Evolutionary conservation across 2,888 invertebrate species (phyloP), one percentile per base, ranked within the genome.

Genomic region (Sussaba pulchella): DNA sequence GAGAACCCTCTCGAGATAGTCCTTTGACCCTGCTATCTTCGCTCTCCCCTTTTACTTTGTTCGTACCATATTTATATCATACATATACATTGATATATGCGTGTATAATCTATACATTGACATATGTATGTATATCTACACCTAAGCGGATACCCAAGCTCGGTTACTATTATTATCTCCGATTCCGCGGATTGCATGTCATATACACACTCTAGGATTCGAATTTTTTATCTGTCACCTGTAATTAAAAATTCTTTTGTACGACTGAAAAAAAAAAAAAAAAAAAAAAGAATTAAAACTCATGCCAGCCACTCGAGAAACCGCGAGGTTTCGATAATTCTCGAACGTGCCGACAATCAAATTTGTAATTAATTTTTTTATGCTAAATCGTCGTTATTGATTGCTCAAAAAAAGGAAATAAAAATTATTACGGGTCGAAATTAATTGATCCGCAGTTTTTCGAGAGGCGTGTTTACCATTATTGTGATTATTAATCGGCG

Each of bases 201-300:
- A 89, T 85, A 84, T 86, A 89, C 87, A 91, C 91, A 91, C 91
- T 90, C 91, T 91, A 91, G 91, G 89, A 91, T 91, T 91, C 89
- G 89, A 87, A 88, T 76, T 87, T 85, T 88, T 82, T 87, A 81
- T 88, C 84, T 88, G 83, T 87, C 87, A 89, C 86, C 85, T 87
- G 85, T 89, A 84, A 64, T 89, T 84, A 81, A 84, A 36, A 76
- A 83, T 83, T 84, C 80, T 84, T 70, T 50, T 47, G 66, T 59
- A 71, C 66, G 59, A 52, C 66, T 63, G 63, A 41, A 71, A 66
- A 75, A 70, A 59, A 74, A 2, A 2, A 31, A 31, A 31, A 31
- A 31, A 31, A 43, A 71, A 66, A 75, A 71, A 66, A 74, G 2
- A 31, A 5, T 64, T 71, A 59, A 71, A 59, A 71, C 66, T 66